Conservation (phyloP, 2,888 invertebrate genomes). For the Eristalis pertinax region DNA sequence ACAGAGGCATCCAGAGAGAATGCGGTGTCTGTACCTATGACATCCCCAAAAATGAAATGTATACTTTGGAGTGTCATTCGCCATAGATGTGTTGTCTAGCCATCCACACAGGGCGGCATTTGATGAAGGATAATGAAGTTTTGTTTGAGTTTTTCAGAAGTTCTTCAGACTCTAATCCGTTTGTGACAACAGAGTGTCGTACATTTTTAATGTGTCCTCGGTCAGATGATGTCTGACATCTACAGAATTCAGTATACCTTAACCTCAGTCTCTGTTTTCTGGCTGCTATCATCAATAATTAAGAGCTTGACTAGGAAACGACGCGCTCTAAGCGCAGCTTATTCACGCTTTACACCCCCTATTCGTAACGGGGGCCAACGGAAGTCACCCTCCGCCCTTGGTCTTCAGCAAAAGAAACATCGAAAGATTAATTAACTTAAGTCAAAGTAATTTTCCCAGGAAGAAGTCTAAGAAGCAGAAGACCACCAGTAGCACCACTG, state of each 20-base stretch:
- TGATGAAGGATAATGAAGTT: constrained; percentile 69
- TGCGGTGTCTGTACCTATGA: constrained; percentile 40
- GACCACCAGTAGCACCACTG: constrained; percentile 41
- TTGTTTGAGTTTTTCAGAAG: constrained; percentile 70
- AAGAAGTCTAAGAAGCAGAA: constrained; percentile 34
- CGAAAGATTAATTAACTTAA: constrained; percentile 81
- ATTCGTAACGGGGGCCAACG: not conserved
- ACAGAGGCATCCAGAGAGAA: not conserved
- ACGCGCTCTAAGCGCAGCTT: constrained; percentile 61
- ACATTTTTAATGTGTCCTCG: constrained; percentile 41
- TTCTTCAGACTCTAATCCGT: constrained; percentile 47
- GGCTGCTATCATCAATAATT: constrained; percentile 55
- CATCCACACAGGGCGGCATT: constrained; percentile 38
- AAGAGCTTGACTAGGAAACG: constrained; percentile 26
- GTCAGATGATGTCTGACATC: constrained; percentile 48
- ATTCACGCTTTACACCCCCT: constrained; percentile 57
- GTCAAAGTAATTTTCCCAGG: constrained; percentile 79
- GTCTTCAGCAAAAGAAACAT: constrained; percentile 10
- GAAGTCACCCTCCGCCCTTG: constrained; percentile 27
- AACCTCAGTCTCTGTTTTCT: not conserved
- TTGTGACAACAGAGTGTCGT: constrained; percentile 51
- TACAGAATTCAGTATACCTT: not conserved
- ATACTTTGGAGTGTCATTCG: constrained; percentile 51
- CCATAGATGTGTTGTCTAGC: constrained; percentile 51
- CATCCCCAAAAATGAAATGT: constrained; percentile 53